Conservation (phyloP, 2,888 invertebrate genomes). For the Aplocera efformata region DNA sequence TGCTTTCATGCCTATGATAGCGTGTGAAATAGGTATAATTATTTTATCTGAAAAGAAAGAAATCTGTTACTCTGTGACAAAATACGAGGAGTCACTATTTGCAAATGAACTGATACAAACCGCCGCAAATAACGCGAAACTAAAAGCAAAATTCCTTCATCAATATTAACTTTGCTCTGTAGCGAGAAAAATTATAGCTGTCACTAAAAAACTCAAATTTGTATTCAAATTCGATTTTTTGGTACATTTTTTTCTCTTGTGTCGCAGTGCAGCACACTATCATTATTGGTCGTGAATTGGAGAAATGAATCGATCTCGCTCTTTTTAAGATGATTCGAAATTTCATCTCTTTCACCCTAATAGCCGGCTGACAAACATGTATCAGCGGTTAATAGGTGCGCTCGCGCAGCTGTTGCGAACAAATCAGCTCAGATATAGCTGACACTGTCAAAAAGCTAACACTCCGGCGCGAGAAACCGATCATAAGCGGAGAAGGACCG, state of each 20-base stretch:
- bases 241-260: conserved; percentile 67
- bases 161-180: conserved; percentile 68
- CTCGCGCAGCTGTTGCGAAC: conserved; percentile 78
- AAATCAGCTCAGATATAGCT: conserved; percentile 80
- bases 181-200: conserved; percentile 64
- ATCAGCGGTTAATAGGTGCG: conserved; percentile 81
- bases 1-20: conserved; percentile 10
- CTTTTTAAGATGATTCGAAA: conserved; percentile 65
- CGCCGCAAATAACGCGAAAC: not conserved
- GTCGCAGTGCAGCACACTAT: conserved; percentile 74
- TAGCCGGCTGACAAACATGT: conserved; percentile 81
- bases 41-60: not conserved
- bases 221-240: conserved; percentile 66
- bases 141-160: conserved; percentile 49
- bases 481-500: conserved; percentile 37
- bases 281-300: conserved; percentile 72
- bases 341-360: conserved; percentile 77
- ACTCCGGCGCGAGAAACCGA: conserved; percentile 44
- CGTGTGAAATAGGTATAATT: not conserved
- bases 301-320: conserved; percentile 76
- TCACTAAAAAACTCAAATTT: conserved; percentile 60
- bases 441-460: conserved; percentile 78
- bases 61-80: too few relatives aligned
- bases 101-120: too few relatives aligned
- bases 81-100: too few relatives aligned